phyloP scores from a whole-genome alignment of 2,888 invertebrate species.

The Nephrotoma guestfalica region DNA sequence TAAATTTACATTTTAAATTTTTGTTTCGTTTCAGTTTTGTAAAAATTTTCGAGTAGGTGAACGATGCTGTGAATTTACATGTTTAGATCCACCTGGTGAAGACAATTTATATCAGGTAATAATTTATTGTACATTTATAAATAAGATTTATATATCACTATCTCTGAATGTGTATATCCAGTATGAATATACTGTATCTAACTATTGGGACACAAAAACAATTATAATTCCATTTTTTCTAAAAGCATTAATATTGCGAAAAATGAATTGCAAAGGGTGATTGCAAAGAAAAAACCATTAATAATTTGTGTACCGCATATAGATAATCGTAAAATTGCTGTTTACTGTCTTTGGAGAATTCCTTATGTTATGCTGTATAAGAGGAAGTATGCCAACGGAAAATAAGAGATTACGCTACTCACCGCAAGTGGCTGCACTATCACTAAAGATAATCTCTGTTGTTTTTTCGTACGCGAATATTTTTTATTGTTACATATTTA shows the following conservation, averaged over 20 bases:
- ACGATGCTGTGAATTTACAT: constrained; percentile 80
- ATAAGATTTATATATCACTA: neutral
- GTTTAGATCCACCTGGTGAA: constrained; percentile 62
- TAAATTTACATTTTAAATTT: neutral
- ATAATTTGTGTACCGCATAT: too few relatives aligned
- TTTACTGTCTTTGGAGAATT: too few relatives aligned
- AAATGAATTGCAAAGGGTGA: too few relatives aligned
- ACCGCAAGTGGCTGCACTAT: too few relatives aligned
- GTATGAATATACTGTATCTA: neutral
- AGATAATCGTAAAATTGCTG: too few relatives aligned
- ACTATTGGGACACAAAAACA: neutral
- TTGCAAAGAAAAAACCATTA: too few relatives aligned
- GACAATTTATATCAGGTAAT: constrained; percentile 39
- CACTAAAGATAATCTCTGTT: too few relatives aligned
- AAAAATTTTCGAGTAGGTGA: constrained; percentile 70
- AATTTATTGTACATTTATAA: neutral
- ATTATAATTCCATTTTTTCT: neutral
- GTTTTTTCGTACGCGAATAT: too few relatives aligned
- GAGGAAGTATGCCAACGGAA: too few relatives aligned
- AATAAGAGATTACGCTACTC: too few relatives aligned
- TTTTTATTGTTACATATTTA: too few relatives aligned
- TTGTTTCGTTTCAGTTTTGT: constrained; percentile 49
- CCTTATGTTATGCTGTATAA: too few relatives aligned
- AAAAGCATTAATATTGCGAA: neutral
- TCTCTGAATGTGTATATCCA: neutral